Evolutionary conservation across 2,888 invertebrate genomes (phyloP).

Genomic region (Coremacera marginata): DNA sequence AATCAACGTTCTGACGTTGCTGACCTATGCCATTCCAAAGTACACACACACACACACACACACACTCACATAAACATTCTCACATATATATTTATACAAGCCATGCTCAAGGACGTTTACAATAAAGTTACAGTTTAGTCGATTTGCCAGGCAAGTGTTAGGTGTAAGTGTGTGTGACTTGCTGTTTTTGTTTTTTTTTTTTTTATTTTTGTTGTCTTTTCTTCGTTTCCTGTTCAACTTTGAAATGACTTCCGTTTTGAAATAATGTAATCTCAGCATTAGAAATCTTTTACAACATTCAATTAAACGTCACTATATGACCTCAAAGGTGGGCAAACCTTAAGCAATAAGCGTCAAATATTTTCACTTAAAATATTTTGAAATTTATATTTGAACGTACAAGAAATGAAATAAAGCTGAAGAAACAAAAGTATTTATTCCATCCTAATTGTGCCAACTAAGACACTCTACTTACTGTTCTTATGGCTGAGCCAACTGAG

Average conservation of each 20-base stretch:
- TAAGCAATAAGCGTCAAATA: not conserved
- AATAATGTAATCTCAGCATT: conserved; percentile 31
- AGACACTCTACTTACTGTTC: no score
- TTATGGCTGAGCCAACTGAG: no score
- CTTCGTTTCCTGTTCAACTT: conserved; percentile 9
- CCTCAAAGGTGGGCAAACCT: not conserved
- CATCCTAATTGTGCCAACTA: no score
- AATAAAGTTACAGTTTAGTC: not conserved
- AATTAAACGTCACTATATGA: conserved; percentile 11
- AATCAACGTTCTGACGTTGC: not conserved
- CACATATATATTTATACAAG: not conserved
- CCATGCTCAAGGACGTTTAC: not conserved
- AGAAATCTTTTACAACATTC: conserved; percentile 31
- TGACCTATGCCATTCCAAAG: not conserved
- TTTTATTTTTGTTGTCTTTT: not conserved
- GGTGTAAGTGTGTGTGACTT: not conserved
- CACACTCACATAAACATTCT: not conserved
- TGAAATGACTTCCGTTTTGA: conserved; percentile 6
- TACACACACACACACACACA: not conserved
- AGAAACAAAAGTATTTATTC: no score
- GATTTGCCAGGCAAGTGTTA: not conserved
- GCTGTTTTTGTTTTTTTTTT: not conserved
- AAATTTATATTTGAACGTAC: no score
- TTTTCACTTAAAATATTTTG: not conserved
- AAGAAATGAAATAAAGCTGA: no score